Evolutionary conservation across 1,140 invertebrate species (phyloP).

Genomic region (Papilio dardanus): DNA sequence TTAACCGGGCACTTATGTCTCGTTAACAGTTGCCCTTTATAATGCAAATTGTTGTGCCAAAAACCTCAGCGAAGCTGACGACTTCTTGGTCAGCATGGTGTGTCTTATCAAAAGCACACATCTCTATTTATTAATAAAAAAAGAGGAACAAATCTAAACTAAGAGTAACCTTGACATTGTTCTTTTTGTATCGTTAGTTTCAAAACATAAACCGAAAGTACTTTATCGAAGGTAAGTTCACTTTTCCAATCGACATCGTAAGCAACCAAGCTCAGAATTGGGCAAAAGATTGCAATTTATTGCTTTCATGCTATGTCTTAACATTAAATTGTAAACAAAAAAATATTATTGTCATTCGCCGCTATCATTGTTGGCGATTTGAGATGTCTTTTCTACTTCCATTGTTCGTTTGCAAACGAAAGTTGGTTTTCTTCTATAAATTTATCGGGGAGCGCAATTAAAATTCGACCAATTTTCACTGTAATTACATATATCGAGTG

Average conservation of each 20-base stretch:
- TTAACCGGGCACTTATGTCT: background rate
- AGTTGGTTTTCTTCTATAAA: too few species aligned
- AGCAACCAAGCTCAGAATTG: background rate
- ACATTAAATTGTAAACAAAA: background rate
- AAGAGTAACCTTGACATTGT: background rate
- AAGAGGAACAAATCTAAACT: background rate
- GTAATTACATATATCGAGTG: background rate
- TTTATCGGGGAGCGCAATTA: too few species aligned
- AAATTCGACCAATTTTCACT: background rate
- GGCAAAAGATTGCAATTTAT: background rate
- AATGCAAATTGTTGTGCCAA: background rate
- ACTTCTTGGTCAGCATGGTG: too few species aligned
- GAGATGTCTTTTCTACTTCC: background rate
- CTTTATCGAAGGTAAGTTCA: background rate
- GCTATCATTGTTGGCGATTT: background rate
- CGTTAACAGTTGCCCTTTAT: background rate
- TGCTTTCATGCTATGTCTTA: constrained; percentile 8
- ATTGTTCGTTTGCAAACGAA: background rate
- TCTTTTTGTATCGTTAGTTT: background rate
- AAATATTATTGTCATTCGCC: background rate
- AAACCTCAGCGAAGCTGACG: background rate
- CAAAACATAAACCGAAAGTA: background rate
- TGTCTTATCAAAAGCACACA: background rate
- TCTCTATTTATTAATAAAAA: background rate
- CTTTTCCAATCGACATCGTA: background rate